These are phyloP conservation scores for Plestiodon gilberti DNA, from an alignment of 2,113 vertebrate genomes.

Conservation along the genomic window DNA sequence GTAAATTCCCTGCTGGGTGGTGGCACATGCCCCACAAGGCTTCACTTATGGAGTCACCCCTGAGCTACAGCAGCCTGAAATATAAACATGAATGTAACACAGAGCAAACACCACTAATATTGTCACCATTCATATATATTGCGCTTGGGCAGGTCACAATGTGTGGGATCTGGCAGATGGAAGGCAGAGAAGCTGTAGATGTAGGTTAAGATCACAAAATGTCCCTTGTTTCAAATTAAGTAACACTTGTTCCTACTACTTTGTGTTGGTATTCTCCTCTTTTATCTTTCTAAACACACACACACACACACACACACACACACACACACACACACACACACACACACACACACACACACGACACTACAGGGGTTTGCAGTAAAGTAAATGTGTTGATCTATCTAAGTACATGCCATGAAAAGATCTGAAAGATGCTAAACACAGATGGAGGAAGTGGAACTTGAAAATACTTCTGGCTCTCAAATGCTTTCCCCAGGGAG, in stretches of 20 bases:
- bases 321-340: too few relatives aligned
- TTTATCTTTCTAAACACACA: too few relatives aligned
- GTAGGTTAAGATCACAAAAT: neutral
- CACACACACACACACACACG: neutral
- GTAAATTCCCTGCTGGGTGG: too few relatives aligned
- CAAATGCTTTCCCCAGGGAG: too few relatives aligned
- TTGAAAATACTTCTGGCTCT: neutral
- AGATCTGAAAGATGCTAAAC: neutral
- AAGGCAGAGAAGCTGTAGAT: neutral
- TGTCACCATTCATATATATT: neutral
- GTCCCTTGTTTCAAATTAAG: fast-evolving
- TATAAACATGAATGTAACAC: neutral
- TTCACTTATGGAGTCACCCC: too few relatives aligned
- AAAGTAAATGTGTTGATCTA: neutral
- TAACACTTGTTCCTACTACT: neutral
- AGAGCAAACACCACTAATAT: fast-evolving
- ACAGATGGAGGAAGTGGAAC: neutral
- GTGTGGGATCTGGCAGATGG: neutral
- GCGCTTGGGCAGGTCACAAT: neutral
- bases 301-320: too few relatives aligned
- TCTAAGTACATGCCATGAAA: neutral
- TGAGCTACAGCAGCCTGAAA: fast-evolving
- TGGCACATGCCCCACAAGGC: too few relatives aligned
- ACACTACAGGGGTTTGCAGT: neutral
- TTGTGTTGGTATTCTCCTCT: neutral